Base-by-base conservation (phyloP, 2,797 vertebrate genomes). In the Pempheris klunzingeri region DNA sequence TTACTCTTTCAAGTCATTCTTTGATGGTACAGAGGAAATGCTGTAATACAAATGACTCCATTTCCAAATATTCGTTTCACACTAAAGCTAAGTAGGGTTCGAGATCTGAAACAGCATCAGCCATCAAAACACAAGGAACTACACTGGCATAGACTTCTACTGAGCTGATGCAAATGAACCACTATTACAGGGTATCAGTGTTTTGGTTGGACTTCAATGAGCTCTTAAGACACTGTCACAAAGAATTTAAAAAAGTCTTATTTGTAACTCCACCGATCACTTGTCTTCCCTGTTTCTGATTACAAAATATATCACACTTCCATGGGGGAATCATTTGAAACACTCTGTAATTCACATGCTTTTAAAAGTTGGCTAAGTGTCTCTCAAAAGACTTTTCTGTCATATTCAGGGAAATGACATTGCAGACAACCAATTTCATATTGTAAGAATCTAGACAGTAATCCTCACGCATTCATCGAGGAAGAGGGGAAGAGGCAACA, bases 191-290 rank as follows among this genome's bases (percentile, higher is more conserved):
- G 13, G 38, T 65, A 49, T 55, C 71, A 63, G 38, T 64, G 64
- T 65, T 70, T 70, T 30, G 30, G 43, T 79, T 78, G 59, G 38
- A 71, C 69, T 62, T 80, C 54, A 78, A 82, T 60, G 38, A 50
- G 44, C 49, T 74, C 44, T 63, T 38, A 49, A 70, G 47, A 44
- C 44, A 61, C 28, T 64, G 65, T 84, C 76, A 77, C 50, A 62
- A 50, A 46, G 28, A 73, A 76, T 79, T 18, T 69, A 65, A 46
- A 65, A 44, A 55, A 57, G 67, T 60, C 34, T 41, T 30, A 43
- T 79, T 58, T 28, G 18, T 39, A 38, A 58, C 53, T 73, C 71
- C 36, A 74, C 52, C 26, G 2, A 73, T 88, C 59, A 58, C 71
- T 69, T 66, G 60, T 81, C 73, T 7, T 66, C 24, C 20, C 38